Conservation (phyloP, 1,140 invertebrate species). For the Polypedilum pembai region DNA sequence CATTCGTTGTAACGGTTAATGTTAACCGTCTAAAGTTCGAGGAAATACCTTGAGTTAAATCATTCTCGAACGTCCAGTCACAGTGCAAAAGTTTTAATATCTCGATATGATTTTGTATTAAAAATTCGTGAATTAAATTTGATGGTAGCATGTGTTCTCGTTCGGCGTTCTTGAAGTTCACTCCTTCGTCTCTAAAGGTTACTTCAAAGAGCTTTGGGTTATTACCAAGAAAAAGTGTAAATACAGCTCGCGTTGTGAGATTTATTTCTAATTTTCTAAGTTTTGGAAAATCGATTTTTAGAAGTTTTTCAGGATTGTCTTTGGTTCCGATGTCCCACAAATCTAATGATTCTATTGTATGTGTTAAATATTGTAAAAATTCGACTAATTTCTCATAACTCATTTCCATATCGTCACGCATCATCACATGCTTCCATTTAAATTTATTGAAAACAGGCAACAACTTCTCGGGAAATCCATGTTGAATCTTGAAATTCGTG, state of each 20-base stretch:
- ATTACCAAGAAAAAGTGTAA: neutral
- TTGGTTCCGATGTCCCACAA: neutral
- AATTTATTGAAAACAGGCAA: neutral
- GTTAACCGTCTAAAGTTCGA: neutral
- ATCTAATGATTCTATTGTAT: neutral
- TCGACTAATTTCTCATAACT: neutral
- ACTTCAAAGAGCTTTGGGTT: neutral
- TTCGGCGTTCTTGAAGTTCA: too few species aligned
- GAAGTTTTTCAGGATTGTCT: neutral
- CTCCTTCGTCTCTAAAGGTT: too few species aligned
- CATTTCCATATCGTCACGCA: neutral
- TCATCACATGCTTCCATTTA: neutral
- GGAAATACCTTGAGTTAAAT: neutral
- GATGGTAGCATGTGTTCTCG: too few species aligned
- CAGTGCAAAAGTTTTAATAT: neutral
- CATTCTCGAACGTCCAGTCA: neutral
- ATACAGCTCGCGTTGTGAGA: neutral
- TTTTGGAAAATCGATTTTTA: neutral
- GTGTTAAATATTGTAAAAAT: neutral
- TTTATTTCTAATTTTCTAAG: neutral
- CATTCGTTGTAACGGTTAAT: neutral
- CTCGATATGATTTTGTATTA: neutral
- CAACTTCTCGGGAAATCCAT: neutral
- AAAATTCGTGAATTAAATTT: neutral
- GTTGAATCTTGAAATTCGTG: neutral